Evolutionary conservation across 1,140 invertebrate genomes (phyloP).

Genomic region (Argopecten irradians): DNA sequence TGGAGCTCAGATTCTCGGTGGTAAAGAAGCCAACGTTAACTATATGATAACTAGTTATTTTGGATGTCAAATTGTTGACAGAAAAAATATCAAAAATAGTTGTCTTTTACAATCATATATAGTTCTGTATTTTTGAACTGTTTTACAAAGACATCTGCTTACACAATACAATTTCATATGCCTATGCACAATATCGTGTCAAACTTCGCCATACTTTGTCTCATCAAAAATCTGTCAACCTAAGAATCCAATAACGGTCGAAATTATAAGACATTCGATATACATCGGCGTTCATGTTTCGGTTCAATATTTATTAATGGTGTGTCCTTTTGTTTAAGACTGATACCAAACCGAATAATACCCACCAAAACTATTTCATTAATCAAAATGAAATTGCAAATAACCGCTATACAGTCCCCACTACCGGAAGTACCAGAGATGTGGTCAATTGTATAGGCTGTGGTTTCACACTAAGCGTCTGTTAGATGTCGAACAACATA

Average conservation of each 20-base stretch:
- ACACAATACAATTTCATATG: no score
- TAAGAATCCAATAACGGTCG: background rate
- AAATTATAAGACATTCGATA: background rate
- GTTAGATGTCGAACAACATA: background rate
- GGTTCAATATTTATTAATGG: background rate
- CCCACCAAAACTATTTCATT: background rate
- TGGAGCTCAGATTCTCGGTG: no score
- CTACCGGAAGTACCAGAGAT: background rate
- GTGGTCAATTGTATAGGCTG: background rate
- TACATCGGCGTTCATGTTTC: background rate
- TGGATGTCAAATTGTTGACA: no score
- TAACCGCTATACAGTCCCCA: background rate
- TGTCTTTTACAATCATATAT: no score
- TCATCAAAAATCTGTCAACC: background rate
- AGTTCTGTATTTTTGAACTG: no score
- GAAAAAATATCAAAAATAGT: no score
- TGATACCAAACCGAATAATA: background rate
- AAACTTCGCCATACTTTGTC: no score
- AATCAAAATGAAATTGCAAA: slow-evolving; percentile 12
- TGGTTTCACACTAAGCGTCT: slow-evolving; percentile 16
- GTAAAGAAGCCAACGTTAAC: no score
- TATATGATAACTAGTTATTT: no score
- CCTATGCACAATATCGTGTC: no score
- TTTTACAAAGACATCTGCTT: no score
- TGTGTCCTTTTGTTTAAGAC: background rate